Conservation (phyloP, 2,888 invertebrate species). For the Tupiocoris notatus region DNA sequence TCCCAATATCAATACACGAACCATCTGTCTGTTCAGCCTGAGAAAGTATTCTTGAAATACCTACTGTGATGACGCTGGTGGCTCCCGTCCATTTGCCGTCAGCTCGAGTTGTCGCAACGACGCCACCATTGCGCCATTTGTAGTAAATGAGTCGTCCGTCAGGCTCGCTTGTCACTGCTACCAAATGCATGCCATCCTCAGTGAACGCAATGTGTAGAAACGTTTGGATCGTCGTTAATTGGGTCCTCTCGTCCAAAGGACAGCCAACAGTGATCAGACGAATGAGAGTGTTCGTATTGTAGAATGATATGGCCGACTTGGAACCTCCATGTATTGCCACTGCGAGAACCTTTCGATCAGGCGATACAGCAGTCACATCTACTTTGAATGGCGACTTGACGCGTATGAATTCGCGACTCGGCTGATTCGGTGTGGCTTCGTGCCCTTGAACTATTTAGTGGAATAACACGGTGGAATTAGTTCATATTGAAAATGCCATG, state of each 20-base stretch:
- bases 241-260: slow-evolving; percentile 62
- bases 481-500: no score
- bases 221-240: not conserved
- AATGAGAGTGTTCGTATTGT: slow-evolving; percentile 68
- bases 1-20: not conserved
- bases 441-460: no score
- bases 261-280: slow-evolving; percentile 66
- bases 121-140: slow-evolving; percentile 77
- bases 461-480: no score
- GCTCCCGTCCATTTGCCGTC: slow-evolving; percentile 50
- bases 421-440: no score
- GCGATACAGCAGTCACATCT: slow-evolving; percentile 64
- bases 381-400: slow-evolving; percentile 64
- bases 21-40: no score
- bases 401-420: slow-evolving; percentile 68
- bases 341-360: slow-evolving; percentile 68
- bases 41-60: no score
- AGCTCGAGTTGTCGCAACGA: slow-evolving; percentile 71
- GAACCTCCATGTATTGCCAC: slow-evolving; percentile 58
- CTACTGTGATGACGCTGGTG: slow-evolving; percentile 10
- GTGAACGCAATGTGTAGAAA: slow-evolving; percentile 60
- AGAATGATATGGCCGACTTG: slow-evolving; percentile 67
- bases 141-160: slow-evolving; percentile 75
- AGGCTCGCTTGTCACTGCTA: slow-evolving; percentile 77
- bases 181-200: slow-evolving; percentile 75